A percentile compares a stretch with the other conserved stretches of the same genome.
Evolutionary conservation across 2,888 invertebrate species (phyloP).

Genomic region (Latheticus oryzae): DNA sequence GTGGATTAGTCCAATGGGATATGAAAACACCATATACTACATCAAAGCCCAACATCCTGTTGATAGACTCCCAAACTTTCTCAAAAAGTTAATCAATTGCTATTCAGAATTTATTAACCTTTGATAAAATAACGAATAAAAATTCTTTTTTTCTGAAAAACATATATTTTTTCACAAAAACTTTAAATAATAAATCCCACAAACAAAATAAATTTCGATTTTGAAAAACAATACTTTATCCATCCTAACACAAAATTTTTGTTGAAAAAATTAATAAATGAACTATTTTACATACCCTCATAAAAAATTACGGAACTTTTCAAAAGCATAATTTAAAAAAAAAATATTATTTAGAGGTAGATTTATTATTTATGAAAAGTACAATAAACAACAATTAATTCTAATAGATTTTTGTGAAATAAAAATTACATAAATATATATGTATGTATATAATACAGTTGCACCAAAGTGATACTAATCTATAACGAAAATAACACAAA

Average conservation of each 20-base stretch:
- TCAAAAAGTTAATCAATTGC: too few species aligned
- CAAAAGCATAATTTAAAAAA: slow-evolving; percentile 1
- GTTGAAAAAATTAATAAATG: too few species aligned
- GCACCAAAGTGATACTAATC: slow-evolving; percentile 55
- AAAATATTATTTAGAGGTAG: slow-evolving; percentile 63
- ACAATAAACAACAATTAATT: slow-evolving; percentile 64
- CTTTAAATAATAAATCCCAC: too few species aligned
- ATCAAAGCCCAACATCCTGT: slow-evolving; percentile 5
- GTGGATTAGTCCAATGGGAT: slow-evolving; percentile 9
- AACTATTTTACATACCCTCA: too few species aligned
- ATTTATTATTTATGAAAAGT: slow-evolving; percentile 67
- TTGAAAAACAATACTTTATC: too few species aligned
- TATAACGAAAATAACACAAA: slow-evolving; percentile 54
- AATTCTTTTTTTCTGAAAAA: too few species aligned
- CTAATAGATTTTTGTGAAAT: slow-evolving; percentile 59
- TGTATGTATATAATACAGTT: slow-evolving; percentile 58
- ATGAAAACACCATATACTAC: slow-evolving; percentile 7
- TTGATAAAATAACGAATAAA: too few species aligned
- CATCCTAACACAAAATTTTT: too few species aligned
- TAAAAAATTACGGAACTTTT: too few species aligned
- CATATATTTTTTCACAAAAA: too few species aligned
- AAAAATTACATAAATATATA: slow-evolving; percentile 47
- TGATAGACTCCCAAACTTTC: slow-evolving; percentile 13
- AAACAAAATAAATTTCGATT: too few species aligned
- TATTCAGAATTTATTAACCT: too few species aligned